A percentile compares a stretch with the other conserved stretches of the same genome.
Evolutionary conservation across 2,113 vertebrate species (phyloP).

Genomic region (Larimichthys crocea): DNA sequence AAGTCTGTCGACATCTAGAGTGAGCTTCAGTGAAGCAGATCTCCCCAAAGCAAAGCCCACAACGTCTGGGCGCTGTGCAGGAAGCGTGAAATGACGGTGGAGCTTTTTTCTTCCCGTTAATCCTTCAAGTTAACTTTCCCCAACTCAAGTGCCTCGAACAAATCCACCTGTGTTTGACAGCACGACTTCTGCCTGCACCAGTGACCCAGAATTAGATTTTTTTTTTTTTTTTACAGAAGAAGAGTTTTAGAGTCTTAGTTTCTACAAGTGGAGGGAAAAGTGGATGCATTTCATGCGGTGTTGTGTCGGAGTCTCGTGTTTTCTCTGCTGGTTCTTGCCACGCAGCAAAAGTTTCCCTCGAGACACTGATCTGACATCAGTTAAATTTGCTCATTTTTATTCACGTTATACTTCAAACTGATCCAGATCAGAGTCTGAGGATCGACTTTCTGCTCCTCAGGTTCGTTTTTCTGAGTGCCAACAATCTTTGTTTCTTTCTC

Average conservation of each 20-base stretch:
- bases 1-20: background rate
- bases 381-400: background rate
- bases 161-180: background rate
- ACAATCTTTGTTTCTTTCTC: conserved; percentile 7
- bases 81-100: background rate
- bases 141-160: background rate
- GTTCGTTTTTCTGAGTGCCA: conserved; percentile 70
- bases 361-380: conserved; percentile 57
- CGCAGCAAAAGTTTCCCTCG: conserved; percentile 23
- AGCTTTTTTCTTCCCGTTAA: background rate
- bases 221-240: background rate
- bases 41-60: background rate
- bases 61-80: background rate
- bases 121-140: background rate
- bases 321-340: conserved; percentile 53
- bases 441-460: conserved; percentile 37
- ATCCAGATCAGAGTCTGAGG: conserved; percentile 50
- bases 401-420: conserved; percentile 26
- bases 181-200: background rate
- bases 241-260: background rate
- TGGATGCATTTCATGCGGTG: conserved; percentile 73
- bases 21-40: background rate
- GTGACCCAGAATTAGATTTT: background rate
- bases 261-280: conserved; percentile 32
- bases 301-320: conserved; percentile 24